Base-by-base conservation (phyloP, 2,888 invertebrate genomes). In the Calameuta pallipes region DNA sequence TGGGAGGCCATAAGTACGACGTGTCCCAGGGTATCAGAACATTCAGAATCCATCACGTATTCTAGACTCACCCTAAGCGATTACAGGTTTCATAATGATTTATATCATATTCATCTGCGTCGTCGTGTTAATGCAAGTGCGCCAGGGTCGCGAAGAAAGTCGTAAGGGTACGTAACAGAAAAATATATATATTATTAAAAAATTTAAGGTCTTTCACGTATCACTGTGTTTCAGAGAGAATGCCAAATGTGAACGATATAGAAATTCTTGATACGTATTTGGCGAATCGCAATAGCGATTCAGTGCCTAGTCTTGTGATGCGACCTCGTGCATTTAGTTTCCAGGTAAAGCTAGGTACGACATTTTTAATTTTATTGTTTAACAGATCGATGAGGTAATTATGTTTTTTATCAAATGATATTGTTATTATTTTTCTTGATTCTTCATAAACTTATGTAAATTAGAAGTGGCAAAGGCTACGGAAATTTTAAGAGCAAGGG, bases 101-200 rank as follows among this genome's bases (percentile, higher is more conserved):
- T 93, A 93, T 83, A 78, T 90, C n/a, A 74, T 92, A 1, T 93
- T 93, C 84, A 92, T 93, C 81, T 78, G 87, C 35, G 91, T 92
- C 15, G 94, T 94, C 11, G 87, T 94, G 34, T 41, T 84, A 74
- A 91, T 89, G 90, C 90, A 90, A 77, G 80, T 85, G 31, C 80
- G 85, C 76, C 90, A 90, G 11, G 86, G 81, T 41, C 83, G 84
- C 37, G 87, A 87, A 78, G 84, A 85, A 74, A 86, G 77, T 12
- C 76, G 80, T 71, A 89, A 88, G 86, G 85, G 90, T 90, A 76
- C 76, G 82, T 73, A 23, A 71, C 13, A 30, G 0, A 71, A 71
- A 31, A 12, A 31, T 15, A 13, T 71, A 31, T 71, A 71, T 71
- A n/a, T 23, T 56, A 9, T 56, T 9, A 56, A 9, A 9, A 23